Conservation (phyloP, 2,113 vertebrate genomes). For the Burhinus oedicnemus region DNA sequence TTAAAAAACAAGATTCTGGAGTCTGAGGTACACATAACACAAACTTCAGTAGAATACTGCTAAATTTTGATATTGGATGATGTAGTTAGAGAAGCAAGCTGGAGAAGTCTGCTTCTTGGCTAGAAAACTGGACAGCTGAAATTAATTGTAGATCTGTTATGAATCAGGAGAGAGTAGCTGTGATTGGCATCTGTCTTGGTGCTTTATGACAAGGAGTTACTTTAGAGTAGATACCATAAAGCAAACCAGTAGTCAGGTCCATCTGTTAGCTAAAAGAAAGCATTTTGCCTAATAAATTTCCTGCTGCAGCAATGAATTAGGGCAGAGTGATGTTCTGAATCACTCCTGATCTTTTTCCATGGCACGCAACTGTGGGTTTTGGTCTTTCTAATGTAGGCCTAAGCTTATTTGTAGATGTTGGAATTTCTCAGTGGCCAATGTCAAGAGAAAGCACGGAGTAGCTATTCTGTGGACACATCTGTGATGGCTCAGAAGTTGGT, state of each 20-base stretch:
- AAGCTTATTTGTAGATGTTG: not conserved
- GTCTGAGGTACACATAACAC: not conserved
- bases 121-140: not conserved
- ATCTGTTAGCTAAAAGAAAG: not conserved
- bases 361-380: not conserved
- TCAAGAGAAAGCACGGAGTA: not conserved
- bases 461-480: not conserved
- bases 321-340: not conserved
- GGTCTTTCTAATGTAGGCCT: not conserved
- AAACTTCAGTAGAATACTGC: not conserved
- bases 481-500: not conserved
- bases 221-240: not conserved
- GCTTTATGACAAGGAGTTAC: not conserved
- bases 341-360: not conserved
- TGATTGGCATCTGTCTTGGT: not conserved
- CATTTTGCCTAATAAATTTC: not conserved
- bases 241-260: not conserved
- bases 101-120: not conserved
- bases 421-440: not conserved
- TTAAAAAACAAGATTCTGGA: not conserved
- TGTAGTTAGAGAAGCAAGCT: not conserved
- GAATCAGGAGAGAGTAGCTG: not conserved
- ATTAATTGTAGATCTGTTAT: not conserved
- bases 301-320: not conserved
- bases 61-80: not conserved